A percentile compares a stretch with the other conserved stretches of the same genome.
Conservation (phyloP, 2,797 vertebrate species). For the Accipiter badius region DNA sequence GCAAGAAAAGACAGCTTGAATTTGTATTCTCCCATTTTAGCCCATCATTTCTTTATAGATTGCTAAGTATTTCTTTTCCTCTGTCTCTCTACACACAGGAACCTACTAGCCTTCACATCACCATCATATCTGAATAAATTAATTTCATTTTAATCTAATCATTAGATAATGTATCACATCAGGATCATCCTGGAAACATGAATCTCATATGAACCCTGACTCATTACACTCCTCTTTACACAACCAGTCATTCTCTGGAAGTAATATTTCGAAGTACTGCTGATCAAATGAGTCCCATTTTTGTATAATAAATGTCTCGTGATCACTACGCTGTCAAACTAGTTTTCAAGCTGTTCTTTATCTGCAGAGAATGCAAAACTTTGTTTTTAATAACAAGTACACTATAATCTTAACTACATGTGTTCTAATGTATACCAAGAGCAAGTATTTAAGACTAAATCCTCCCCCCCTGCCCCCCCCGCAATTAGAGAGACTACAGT, state of each 20-base stretch:
- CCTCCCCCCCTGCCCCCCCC: not conserved
- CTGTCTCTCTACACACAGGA: not conserved
- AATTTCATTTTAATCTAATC: not conserved
- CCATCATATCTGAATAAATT: not conserved
- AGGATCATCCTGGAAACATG: not conserved
- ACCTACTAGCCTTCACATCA: not conserved
- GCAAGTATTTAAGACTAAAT: not conserved
- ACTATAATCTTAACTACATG: not conserved
- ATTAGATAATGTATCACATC: not conserved
- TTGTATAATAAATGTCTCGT: not conserved
- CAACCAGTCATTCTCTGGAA: not conserved
- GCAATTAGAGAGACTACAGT: not conserved
- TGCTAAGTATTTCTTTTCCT: not conserved
- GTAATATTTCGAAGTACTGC: not conserved
- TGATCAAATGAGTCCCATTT: not conserved
- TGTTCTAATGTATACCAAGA: not conserved
- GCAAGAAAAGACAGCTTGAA: not conserved
- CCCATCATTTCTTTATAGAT: not conserved
- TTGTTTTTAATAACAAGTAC: not conserved
- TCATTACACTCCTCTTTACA: not conserved
- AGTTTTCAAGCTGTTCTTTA: not conserved
- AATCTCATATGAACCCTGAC: not conserved
- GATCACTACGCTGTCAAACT: not conserved
- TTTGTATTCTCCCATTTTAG: not conserved
- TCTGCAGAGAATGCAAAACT: not conserved